These are phyloP conservation scores for Zeus faber DNA, from an alignment of 2,113 vertebrate genomes.

Conservation along the genomic window DNA sequence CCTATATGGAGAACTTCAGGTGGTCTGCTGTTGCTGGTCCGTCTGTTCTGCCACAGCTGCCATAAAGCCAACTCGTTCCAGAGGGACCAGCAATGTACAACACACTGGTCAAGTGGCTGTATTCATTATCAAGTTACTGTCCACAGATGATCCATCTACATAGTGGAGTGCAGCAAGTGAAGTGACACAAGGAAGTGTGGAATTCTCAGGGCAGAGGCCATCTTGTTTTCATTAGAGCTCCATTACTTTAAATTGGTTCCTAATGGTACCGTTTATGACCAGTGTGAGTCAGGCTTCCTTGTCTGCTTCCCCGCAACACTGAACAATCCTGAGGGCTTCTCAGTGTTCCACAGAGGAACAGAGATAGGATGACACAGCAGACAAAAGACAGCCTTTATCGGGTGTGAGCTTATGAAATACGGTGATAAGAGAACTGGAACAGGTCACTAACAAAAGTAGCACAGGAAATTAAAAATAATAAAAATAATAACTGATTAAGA, in stretches of 20 bases:
- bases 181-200: constrained; percentile 23
- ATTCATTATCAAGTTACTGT: constrained; percentile 27
- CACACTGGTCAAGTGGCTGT: constrained; percentile 27
- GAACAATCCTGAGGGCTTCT: constrained; percentile 14
- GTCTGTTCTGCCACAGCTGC: too few species aligned
- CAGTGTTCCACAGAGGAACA: constrained; percentile 15
- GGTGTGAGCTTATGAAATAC: too few species aligned
- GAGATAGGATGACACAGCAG: neutral
- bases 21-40: constrained; percentile 42
- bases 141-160: constrained; percentile 24
- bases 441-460: too few species aligned
- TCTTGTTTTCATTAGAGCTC: constrained; percentile 64
- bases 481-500: too few species aligned
- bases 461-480: too few species aligned
- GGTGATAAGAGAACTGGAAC: too few species aligned
- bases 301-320: constrained; percentile 10
- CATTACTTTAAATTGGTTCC: constrained; percentile 63
- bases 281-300: constrained; percentile 32
- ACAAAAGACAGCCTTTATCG: too few species aligned
- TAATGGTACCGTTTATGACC: constrained; percentile 64
- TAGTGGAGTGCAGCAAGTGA: constrained; percentile 1
- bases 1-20: constrained; percentile 48
- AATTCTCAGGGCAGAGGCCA: constrained; percentile 30
- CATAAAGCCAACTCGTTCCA: constrained; percentile 8
- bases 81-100: constrained; percentile 18